A percentile compares a stretch with the other conserved stretches of the same genome.
These are phyloP conservation scores for Phaethon lepturus DNA, from an alignment of 2,113 vertebrate species.

Conservation along the genomic window DNA sequence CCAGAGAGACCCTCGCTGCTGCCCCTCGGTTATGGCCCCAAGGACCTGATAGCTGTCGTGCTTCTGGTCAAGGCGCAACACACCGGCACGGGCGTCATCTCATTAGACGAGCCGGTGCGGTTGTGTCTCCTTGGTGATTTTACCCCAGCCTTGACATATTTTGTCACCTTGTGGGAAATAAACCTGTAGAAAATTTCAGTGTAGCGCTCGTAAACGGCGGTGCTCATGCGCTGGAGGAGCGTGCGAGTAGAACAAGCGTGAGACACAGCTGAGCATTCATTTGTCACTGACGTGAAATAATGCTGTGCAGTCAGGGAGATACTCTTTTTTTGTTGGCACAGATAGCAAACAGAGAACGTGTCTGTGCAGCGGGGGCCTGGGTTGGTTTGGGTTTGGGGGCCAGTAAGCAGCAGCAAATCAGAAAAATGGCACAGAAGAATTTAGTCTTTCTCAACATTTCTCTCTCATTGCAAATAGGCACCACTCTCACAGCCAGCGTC, in stretches of 20 bases:
- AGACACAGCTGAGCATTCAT: background rate
- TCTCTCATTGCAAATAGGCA: background rate
- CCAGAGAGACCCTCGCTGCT: rapidly evolving
- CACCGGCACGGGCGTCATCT: rapidly evolving
- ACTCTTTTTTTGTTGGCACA: background rate
- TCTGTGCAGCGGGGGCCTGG: background rate
- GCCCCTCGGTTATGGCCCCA: rapidly evolving
- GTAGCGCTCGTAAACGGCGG: background rate
- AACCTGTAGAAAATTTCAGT: rapidly evolving
- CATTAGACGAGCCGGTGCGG: rapidly evolving
- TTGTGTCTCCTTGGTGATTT: rapidly evolving
- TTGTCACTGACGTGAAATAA: background rate
- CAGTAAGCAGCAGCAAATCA: background rate
- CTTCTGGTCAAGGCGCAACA: no score
- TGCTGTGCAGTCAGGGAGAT: background rate
- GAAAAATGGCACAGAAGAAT: background rate
- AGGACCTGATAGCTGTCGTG: background rate
- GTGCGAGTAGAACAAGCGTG: background rate
- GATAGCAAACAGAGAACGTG: background rate
- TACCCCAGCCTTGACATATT: background rate
- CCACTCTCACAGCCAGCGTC: background rate
- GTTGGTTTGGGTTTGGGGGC: rapidly evolving
- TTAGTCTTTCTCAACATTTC: background rate
- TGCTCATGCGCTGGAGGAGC: background rate
- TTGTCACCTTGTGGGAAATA: background rate